Conservation (phyloP, 2,888 invertebrate species). For the Melitaea athalia region DNA sequence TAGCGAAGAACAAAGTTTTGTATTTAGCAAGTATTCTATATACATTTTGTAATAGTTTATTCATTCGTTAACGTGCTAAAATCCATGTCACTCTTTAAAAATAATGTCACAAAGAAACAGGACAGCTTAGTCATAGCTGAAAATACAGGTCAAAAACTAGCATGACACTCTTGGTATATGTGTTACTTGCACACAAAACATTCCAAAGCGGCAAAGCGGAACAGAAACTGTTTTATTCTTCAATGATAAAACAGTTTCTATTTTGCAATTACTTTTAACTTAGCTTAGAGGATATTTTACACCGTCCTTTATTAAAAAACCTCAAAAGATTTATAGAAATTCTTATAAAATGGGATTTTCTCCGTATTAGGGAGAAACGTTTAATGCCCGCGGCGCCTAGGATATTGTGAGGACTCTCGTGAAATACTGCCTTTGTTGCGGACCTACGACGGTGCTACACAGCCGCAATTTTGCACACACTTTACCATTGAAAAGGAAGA, state of each 20-base stretch:
- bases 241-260: too few relatives aligned
- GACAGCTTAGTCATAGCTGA: neutral
- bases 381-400: slow-evolving; percentile 37
- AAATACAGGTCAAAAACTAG: neutral
- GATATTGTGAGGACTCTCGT: slow-evolving; percentile 34
- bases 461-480: slow-evolving; percentile 50
- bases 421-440: slow-evolving; percentile 42
- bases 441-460: slow-evolving; percentile 40
- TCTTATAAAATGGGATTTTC: slow-evolving; percentile 20
- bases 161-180: neutral
- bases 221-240: neutral
- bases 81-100: neutral
- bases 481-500: slow-evolving; percentile 43
- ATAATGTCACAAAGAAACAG: neutral
- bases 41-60: neutral
- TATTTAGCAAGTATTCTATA: slow-evolving; percentile 4
- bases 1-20: slow-evolving; percentile 20
- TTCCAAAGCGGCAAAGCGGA: neutral
- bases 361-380: slow-evolving; percentile 31
- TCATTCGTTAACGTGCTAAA: neutral
- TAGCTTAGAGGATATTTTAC: neutral
- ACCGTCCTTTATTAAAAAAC: neutral
- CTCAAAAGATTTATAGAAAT: slow-evolving; percentile 14
- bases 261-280: slow-evolving; percentile 7
- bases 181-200: neutral